Base-by-base conservation (phyloP, 1,140 invertebrate species). In the Psilanteris sp. region DNA sequence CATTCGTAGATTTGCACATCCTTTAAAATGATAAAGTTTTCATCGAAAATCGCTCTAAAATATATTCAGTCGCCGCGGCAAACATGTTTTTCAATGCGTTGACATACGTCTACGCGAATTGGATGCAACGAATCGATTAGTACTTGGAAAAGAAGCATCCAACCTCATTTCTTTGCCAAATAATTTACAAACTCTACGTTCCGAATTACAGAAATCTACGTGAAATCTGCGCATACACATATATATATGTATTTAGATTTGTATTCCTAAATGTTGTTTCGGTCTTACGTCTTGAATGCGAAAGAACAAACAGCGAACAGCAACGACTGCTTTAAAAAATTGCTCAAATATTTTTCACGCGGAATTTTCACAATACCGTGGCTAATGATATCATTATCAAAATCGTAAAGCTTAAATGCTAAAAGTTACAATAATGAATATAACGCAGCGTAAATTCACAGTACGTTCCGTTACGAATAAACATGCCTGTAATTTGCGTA, bases 71-170 rank as follows among this genome's bases (percentile, higher is more conserved):
- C 62, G 26, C 36, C 24, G 31, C 34, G 16, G 15, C 20, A 15
- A 16, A 27, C 26, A 26, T 52, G 31, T 32, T 55, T 46, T 39
- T 15, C 26, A 22, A 36, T 37, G 43, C 24, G 31, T 15, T 39
- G 39, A 43, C 15, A 10, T 39, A 36, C 55, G 29, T 15, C 24
- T 10, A 31, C 31, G 27, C 20, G 31, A 48, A 52, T 64, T 20
- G 32, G 57, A 50, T 22, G 34, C 32, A 36, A 18, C 15, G 34
- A 64, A 64, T 64, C 59, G 59, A 64, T 52, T 52, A 50, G 36
- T 32, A 32, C 46, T 20, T 15, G 59, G 10, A 32, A 55, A 44
- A 31, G 15, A 10, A n/a, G 18, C 34, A 37, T 36, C 59, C 29
- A 64, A 50, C 26, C 24, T 55, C 15, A 6, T 37, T 52, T 52